These are phyloP conservation scores for Exephanes ischioxanthus DNA, from an alignment of 2,888 invertebrate genomes.

Conservation along the genomic window DNA sequence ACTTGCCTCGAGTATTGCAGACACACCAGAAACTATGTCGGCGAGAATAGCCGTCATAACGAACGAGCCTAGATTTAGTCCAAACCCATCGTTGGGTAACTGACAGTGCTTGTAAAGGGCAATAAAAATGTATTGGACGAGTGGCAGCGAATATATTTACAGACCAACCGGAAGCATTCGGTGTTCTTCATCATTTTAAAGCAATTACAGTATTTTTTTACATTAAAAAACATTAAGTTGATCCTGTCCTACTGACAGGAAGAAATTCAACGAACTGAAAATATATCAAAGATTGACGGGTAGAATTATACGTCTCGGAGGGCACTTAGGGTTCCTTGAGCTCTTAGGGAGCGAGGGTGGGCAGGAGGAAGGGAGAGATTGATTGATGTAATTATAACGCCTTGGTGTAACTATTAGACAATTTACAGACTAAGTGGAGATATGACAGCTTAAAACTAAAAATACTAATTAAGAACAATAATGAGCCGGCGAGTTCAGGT, in stretches of 20 bases:
- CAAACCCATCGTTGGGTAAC: not conserved
- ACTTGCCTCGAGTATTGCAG: too few relatives aligned
- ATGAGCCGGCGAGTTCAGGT: too few relatives aligned
- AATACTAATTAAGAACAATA: too few relatives aligned
- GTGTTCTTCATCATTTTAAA: not conserved
- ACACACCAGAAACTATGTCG: too few relatives aligned
- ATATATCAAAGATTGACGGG: not conserved
- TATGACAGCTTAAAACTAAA: too few relatives aligned
- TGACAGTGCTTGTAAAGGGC: not conserved
- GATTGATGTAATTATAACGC: too few relatives aligned
- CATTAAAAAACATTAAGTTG: not conserved
- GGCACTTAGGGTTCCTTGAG: not conserved
- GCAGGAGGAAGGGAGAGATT: too few relatives aligned
- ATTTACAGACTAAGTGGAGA: too few relatives aligned
- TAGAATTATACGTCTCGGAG: not conserved
- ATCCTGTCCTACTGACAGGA: not conserved
- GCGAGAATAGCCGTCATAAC: too few relatives aligned
- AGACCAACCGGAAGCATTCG: conserved; percentile 7
- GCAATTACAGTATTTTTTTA: not conserved
- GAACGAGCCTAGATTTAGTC: too few relatives aligned
- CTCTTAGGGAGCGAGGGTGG: too few relatives aligned
- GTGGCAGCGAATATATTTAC: not conserved
- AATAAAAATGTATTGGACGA: not conserved
- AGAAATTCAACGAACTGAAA: not conserved
- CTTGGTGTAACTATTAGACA: too few relatives aligned